A percentile compares a stretch with the other conserved stretches of the same genome.
phyloP scores from a whole-genome alignment of 2,113 vertebrate species.

The Trichomycterus rosablanca region DNA sequence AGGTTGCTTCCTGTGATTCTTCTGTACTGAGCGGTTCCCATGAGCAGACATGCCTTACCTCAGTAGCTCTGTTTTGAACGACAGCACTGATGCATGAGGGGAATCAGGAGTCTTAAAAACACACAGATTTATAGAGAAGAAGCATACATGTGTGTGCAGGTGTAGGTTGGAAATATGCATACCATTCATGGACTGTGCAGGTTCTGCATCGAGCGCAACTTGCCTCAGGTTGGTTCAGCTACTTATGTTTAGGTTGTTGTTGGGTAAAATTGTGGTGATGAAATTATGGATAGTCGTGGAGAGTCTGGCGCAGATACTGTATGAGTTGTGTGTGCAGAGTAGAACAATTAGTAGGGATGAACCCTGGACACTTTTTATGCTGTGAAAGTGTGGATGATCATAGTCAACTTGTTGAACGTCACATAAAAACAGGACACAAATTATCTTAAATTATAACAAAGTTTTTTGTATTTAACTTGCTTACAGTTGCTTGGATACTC shows the following conservation, averaged over 20 bases:
- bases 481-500: no score
- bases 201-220: constrained; percentile 80
- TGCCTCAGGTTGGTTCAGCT: constrained; percentile 73
- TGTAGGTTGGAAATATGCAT: constrained; percentile 71
- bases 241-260: not conserved
- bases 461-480: no score
- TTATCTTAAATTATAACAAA: no score
- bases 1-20: constrained; percentile 90
- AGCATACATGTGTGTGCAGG: constrained; percentile 16
- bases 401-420: no score
- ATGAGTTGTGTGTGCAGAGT: no score
- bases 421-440: no score
- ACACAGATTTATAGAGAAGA: constrained; percentile 26
- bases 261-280: not conserved
- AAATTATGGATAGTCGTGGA: no score
- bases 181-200: constrained; percentile 84
- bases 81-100: constrained; percentile 20
- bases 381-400: no score
- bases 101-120: constrained; percentile 38
- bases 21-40: constrained; percentile 77
- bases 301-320: no score
- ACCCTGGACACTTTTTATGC: no score
- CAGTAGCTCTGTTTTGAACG: constrained; percentile 49
- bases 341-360: not conserved
- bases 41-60: constrained; percentile 76